Percentiles rank a stretch among this genome's conserved stretches.
Evolutionary conservation across 2,888 invertebrate genomes (phyloP).

Genomic region (Synanthedon myopaeformis): DNA sequence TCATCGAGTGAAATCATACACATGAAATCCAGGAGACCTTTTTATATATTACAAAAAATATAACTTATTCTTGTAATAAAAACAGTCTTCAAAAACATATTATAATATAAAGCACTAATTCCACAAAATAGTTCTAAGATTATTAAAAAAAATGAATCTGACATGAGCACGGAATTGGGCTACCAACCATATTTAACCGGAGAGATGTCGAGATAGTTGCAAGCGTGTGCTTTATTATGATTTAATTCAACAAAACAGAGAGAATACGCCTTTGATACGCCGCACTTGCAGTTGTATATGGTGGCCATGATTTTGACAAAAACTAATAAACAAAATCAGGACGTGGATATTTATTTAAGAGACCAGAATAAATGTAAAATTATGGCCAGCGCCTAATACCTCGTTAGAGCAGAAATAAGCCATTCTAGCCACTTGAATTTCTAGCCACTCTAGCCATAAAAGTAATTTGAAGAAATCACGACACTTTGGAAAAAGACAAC

Average conservation of each 20-base stretch:
- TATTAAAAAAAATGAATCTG: constrained; percentile 14
- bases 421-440: too few species aligned
- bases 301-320: constrained; percentile 14
- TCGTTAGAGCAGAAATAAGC: too few species aligned
- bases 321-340: neutral
- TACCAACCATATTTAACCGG: constrained; percentile 20
- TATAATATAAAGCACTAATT: neutral
- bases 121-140: neutral
- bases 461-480: too few species aligned
- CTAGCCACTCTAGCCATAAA: too few species aligned
- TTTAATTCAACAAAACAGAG: constrained; percentile 61
- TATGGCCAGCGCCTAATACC: too few species aligned
- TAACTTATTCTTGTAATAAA: constrained; percentile 11
- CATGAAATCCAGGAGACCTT: too few species aligned
- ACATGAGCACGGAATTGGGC: constrained; percentile 33
- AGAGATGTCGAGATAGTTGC: constrained; percentile 16
- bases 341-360: too few species aligned
- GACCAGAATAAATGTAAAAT: too few species aligned
- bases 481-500: too few species aligned
- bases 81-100: constrained; percentile 20
- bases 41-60: too few species aligned
- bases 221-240: constrained; percentile 54
- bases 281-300: constrained; percentile 33
- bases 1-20: too few species aligned
- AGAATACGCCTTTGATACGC: constrained; percentile 47